These are phyloP conservation scores for Sepiola atlantica DNA, from an alignment of 2,888 invertebrate genomes.

Conservation along the genomic window DNA sequence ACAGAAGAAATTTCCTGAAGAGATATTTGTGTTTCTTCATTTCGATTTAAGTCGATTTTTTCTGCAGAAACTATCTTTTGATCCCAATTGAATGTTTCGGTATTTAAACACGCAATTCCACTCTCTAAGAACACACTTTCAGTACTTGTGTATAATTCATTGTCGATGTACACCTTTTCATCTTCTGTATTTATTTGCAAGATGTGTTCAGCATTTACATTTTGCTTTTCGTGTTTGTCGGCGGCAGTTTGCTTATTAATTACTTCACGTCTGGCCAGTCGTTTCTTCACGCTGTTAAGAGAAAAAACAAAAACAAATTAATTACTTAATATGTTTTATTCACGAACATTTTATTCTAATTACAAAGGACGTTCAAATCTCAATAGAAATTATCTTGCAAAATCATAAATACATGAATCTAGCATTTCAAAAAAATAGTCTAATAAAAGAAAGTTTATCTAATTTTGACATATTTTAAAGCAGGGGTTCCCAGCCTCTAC, in stretches of 20 bases:
- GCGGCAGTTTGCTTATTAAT: not conserved
- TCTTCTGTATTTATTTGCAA: not conserved
- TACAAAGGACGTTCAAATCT: too few relatives aligned
- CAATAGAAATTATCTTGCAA: too few relatives aligned
- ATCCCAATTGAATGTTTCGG: not conserved
- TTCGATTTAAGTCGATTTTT: not conserved
- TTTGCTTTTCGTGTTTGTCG: not conserved
- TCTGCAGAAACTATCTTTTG: not conserved
- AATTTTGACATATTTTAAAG: too few relatives aligned
- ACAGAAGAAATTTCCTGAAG: not conserved
- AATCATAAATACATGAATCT: too few relatives aligned
- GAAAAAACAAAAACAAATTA: too few relatives aligned
- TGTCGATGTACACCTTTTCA: not conserved
- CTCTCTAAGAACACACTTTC: not conserved
- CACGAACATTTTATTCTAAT: too few relatives aligned
- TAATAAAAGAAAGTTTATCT: not conserved
- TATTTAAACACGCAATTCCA: not conserved
- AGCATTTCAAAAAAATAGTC: not conserved
- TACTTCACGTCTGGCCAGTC: fast-evolving
- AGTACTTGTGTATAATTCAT: not conserved
- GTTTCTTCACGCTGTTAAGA: not conserved
- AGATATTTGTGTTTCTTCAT: not conserved
- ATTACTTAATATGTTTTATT: too few relatives aligned
- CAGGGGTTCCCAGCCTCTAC: too few relatives aligned
- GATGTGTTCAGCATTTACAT: not conserved